phyloP scores from a whole-genome alignment of 2,113 vertebrate genomes.

The Oceanodroma tethys region DNA sequence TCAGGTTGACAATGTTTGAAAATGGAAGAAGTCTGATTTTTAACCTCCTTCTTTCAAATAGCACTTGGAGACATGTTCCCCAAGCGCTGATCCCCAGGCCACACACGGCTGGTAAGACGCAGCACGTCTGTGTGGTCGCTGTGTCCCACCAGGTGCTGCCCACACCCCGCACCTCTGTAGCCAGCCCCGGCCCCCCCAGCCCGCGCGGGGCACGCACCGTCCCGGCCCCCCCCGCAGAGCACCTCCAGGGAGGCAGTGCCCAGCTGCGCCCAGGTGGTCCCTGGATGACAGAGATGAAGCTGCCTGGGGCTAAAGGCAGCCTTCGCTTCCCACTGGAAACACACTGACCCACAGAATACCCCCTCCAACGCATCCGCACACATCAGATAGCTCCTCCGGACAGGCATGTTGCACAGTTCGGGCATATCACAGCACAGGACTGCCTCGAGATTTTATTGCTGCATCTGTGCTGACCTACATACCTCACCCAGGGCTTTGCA shows the following conservation, averaged over 20 bases:
- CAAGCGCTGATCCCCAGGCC: neutral
- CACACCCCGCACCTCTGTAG: neutral
- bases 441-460: neutral
- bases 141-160: neutral
- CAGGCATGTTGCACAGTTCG: accelerated
- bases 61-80: neutral
- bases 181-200: neutral
- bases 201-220: accelerated
- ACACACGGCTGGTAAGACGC: neutral
- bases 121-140: neutral
- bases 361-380: accelerated
- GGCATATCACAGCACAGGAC: neutral
- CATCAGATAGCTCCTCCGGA: neutral
- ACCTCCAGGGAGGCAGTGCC: neutral
- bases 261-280: neutral
- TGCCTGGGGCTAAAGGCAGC: neutral
- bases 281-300: neutral
- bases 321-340: neutral
- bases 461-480: neutral
- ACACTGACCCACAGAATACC: neutral
- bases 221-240: neutral
- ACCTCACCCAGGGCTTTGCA: neutral
- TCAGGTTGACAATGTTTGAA: neutral
- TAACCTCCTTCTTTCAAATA: neutral
- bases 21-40: neutral